These are phyloP conservation scores for Pitta sordida DNA, from an alignment of 2,113 vertebrate genomes.

Conservation along the genomic window DNA sequence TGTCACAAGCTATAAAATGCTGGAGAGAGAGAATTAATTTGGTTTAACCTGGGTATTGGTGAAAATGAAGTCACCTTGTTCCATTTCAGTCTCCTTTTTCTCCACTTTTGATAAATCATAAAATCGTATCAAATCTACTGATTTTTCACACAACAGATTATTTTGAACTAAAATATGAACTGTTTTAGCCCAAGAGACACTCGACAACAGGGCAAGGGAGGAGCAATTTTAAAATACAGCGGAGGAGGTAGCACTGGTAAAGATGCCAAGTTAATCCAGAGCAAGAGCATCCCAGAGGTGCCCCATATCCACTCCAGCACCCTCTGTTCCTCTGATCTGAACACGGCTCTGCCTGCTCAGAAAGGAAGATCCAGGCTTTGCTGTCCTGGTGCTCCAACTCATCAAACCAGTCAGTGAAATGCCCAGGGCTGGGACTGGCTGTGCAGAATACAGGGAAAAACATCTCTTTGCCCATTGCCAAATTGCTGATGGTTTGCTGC, in stretches of 20 bases:
- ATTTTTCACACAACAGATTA: not conserved
- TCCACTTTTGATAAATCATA: not conserved
- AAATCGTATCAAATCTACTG: not conserved
- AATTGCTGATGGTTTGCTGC: not conserved
- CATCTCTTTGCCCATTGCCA: not conserved
- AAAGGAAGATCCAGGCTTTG: not conserved
- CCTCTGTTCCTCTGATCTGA: not conserved
- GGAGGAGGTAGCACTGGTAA: not conserved
- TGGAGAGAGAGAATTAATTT: not conserved
- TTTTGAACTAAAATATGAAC: not conserved
- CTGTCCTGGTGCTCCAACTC: rapidly evolving
- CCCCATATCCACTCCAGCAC: not conserved
- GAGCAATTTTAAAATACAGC: not conserved
- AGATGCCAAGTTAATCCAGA: not conserved
- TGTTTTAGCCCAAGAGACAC: not conserved
- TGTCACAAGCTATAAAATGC: not conserved
- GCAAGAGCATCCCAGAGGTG: not conserved
- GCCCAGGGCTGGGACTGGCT: not conserved
- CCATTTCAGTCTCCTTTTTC: not conserved
- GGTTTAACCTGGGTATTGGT: not conserved
- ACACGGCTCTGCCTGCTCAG: not conserved
- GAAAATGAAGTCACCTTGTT: not conserved
- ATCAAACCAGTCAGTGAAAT: not conserved
- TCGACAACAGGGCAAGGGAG: not conserved
- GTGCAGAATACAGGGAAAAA: not conserved